Base-by-base conservation (phyloP, 2,888 invertebrate species). In the Alsophila aescularia region DNA sequence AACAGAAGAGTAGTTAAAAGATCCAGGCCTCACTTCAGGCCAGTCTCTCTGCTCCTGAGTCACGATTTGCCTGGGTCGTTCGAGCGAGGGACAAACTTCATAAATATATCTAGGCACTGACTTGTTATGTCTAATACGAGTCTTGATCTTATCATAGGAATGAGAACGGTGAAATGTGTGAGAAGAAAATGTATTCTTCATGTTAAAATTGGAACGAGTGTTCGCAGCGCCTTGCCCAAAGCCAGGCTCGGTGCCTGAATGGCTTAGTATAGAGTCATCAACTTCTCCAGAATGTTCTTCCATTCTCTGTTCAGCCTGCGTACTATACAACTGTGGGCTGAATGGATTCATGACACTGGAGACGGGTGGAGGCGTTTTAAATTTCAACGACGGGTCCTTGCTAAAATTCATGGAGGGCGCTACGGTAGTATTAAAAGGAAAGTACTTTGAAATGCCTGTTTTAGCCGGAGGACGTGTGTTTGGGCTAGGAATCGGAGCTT, bases 391-490 rank as follows among this genome's bases (percentile, higher is more conserved):
- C 0, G 51, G 35, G 18, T 59, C 58, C 24, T 49, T 63, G 0
- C n/a, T 29, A 2, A 36, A 36, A 14, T 37, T 42, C 35, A 49
- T 39, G 39, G 44, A n/a, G 15, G 69, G 39, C 1, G 60, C 6
- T 6, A 60, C 51, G 7, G 62, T 21, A 0, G 56, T 29, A 24
- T 67, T 74, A 34, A 77, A 79, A 0, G 81, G 76, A 13, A 79
- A 75, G 35, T 76, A 77, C 27, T 75, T 80, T 0, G 79, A 67
- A 6, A 81, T 64, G 2, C 72, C 69, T 1, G 67, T 15, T 13
- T 59, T 56, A 1, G 54, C 8, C 0, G 35, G 12, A 18, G 54
- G 29, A 12, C 24, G 10, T n/a, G 2, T 15, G 36, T 2, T 9
- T 2, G 50, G 35, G 2, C 58, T 35, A 6, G 55, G 1, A 0